Conservation (phyloP, 2,888 invertebrate species). For the Teinopalpus imperialis region DNA sequence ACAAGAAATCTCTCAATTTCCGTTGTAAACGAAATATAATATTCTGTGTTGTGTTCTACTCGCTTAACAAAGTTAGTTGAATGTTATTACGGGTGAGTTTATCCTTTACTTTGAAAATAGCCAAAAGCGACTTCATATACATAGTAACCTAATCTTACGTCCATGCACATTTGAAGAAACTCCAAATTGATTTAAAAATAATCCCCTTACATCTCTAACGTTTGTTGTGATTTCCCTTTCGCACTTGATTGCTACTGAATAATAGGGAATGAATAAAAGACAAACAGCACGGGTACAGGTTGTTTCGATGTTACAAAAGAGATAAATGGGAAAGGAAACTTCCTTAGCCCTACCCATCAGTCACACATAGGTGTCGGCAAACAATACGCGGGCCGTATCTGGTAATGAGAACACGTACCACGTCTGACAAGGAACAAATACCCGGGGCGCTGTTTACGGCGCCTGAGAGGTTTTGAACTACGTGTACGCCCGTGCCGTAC, state of each 20-base stretch:
- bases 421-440: conserved; percentile 60
- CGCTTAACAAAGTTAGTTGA: too few relatives aligned
- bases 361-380: conserved; percentile 37
- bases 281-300: background rate
- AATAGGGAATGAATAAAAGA: background rate
- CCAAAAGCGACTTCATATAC: too few relatives aligned
- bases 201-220: background rate
- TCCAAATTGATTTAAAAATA: background rate
- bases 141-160: too few relatives aligned
- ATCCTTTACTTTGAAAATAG: too few relatives aligned
- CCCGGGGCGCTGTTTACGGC: conserved; percentile 44
- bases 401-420: conserved; percentile 62
- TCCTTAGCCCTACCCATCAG: conserved; percentile 35
- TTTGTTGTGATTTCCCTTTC: background rate
- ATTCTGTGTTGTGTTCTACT: too few relatives aligned
- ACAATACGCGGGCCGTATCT: conserved; percentile 42
- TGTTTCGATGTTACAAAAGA: conserved; percentile 13
- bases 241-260: background rate
- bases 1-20: too few relatives aligned
- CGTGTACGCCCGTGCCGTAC: conserved; percentile 30
- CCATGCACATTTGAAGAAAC: background rate
- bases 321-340: conserved; percentile 18
- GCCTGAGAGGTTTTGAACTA: conserved; percentile 46
- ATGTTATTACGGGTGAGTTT: too few relatives aligned
- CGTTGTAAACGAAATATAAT: too few relatives aligned